A percentile compares a stretch with the other conserved stretches of the same genome.
Evolutionary conservation across 1,140 invertebrate species (phyloP).

Genomic region (Drosophila nebulosa): DNA sequence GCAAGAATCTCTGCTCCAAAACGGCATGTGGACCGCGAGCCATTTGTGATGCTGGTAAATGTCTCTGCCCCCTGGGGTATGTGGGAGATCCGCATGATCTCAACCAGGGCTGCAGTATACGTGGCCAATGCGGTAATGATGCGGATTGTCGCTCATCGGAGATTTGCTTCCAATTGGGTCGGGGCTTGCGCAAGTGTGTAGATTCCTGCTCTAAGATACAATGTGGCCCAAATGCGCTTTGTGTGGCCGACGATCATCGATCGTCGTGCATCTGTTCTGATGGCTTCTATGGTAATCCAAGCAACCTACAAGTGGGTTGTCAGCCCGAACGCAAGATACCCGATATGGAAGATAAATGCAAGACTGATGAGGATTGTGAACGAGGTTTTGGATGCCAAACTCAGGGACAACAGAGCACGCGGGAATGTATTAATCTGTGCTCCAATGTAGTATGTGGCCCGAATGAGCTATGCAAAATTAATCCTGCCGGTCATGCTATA

Average conservation of each 20-base stretch:
- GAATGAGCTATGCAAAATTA: conserved; percentile 89
- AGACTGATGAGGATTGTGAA: conserved; percentile 86
- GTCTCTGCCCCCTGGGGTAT: conserved; percentile 89
- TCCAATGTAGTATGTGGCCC: conserved; percentile 88
- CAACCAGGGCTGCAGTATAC: conserved; percentile 85
- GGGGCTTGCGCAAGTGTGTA: conserved; percentile 89
- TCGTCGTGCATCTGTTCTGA: conserved; percentile 92
- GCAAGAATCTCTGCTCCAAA: conserved; percentile 87
- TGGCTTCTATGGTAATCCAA: conserved; percentile 90
- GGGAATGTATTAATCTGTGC: conserved; percentile 89
- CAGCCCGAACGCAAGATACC: conserved; percentile 84
- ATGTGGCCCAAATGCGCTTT: conserved; percentile 94
- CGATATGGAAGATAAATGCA: conserved; percentile 84
- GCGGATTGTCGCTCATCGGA: conserved; percentile 89
- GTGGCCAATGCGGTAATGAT: conserved; percentile 89
- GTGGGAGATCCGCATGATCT: conserved; percentile 89
- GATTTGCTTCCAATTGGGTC: conserved; percentile 92
- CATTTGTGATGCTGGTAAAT: conserved; percentile 89
- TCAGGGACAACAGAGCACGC: conserved; percentile 83
- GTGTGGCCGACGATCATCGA: conserved; percentile 90
- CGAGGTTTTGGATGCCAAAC: conserved; percentile 84
- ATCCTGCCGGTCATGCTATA: conserved; percentile 85
- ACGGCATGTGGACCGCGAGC: conserved; percentile 91
- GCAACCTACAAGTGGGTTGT: conserved; percentile 88
- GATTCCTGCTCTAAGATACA: conserved; percentile 93